Evolutionary conservation across 2,113 vertebrate species (phyloP).

Genomic region (Tachysurus vachellii): DNA sequence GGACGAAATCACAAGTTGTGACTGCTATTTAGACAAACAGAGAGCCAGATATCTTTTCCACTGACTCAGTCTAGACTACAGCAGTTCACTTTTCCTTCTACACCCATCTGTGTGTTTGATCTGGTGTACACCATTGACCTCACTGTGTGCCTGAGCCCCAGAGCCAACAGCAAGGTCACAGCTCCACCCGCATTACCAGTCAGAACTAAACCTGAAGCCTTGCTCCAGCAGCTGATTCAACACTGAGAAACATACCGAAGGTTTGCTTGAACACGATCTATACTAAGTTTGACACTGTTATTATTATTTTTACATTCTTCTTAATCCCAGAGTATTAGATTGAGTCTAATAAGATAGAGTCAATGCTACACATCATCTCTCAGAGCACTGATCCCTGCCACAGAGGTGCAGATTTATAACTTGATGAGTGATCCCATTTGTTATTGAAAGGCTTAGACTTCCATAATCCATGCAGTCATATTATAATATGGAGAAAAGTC

Average conservation of each 20-base stretch:
- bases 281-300: constrained; percentile 39
- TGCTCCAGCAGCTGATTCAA: constrained; percentile 57
- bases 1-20: constrained; percentile 51
- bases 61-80: constrained; percentile 53
- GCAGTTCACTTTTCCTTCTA: constrained; percentile 49
- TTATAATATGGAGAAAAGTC: constrained; percentile 35
- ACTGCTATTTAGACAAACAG: constrained; percentile 50
- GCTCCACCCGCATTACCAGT: constrained; percentile 44
- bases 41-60: constrained; percentile 48
- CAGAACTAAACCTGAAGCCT: constrained; percentile 45
- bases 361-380: constrained; percentile 14
- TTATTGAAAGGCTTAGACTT: constrained; percentile 45
- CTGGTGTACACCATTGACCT: constrained; percentile 51
- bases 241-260: constrained; percentile 44
- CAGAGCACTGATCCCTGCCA: constrained; percentile 21
- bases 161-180: constrained; percentile 47
- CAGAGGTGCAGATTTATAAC: constrained; percentile 12
- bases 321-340: constrained; percentile 30
- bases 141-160: constrained; percentile 39
- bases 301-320: constrained; percentile 44
- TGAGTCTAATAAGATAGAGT: constrained; percentile 31
- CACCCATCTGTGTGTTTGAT: constrained; percentile 59
- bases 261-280: constrained; percentile 38
- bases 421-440: constrained; percentile 37
- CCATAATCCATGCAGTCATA: constrained; percentile 31